phyloP scores from a whole-genome alignment of 2,113 vertebrate genomes.

The Dasyurus viverrinus region DNA sequence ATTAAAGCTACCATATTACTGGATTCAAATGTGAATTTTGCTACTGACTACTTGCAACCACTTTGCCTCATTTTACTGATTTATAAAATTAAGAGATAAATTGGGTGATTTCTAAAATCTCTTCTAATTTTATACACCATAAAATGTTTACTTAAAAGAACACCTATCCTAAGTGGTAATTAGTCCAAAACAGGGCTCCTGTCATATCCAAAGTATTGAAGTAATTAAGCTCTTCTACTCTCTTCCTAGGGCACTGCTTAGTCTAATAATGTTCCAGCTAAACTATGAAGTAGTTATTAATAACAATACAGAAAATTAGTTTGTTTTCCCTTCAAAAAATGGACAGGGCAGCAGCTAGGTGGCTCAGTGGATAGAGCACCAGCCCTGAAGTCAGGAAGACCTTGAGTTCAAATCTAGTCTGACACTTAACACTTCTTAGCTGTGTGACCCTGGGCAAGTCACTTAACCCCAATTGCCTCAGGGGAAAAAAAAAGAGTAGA shows the following conservation, averaged over 20 bases:
- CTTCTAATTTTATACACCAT: constrained; percentile 18
- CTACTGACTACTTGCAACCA: not conserved
- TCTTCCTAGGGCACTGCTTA: not conserved
- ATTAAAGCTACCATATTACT: not conserved
- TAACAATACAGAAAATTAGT: not conserved
- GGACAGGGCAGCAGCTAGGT: too few relatives aligned
- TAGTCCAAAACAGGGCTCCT: not conserved
- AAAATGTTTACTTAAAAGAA: not conserved
- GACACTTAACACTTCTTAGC: too few relatives aligned
- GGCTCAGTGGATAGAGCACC: too few relatives aligned
- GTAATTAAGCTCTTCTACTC: not conserved
- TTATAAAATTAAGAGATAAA: constrained; percentile 2
- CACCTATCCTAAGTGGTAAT: not conserved
- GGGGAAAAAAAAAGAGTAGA: not conserved
- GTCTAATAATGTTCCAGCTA: not conserved
- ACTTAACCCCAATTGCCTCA: too few relatives aligned
- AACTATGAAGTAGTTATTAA: not conserved
- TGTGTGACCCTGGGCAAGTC: too few relatives aligned
- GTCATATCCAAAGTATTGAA: not conserved
- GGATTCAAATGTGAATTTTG: not conserved
- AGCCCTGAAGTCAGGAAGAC: too few relatives aligned
- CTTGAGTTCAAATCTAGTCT: too few relatives aligned
- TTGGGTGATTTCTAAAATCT: not conserved
- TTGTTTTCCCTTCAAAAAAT: not conserved
- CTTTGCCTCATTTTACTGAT: constrained; percentile 24